These are phyloP conservation scores for Sphaeramia orbicularis DNA, from an alignment of 2,797 vertebrate genomes.

Conservation along the genomic window DNA sequence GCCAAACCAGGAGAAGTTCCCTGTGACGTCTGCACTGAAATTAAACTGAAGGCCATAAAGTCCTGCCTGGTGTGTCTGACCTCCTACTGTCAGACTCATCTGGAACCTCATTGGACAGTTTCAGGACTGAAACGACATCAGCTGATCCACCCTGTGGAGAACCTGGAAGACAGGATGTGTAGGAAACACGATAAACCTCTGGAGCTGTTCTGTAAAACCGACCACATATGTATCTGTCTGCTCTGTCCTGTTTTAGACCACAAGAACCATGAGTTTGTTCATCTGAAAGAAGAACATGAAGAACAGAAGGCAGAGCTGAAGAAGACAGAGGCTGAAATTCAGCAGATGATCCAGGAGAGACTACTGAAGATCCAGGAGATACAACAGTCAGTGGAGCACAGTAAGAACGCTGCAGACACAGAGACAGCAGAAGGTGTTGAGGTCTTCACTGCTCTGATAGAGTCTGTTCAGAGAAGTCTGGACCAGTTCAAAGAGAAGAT, in stretches of 20 bases:
- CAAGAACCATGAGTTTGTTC: no score
- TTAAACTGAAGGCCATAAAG: conserved; percentile 15
- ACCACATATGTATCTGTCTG: conserved; percentile 16
- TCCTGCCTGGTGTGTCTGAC: conserved; percentile 26
- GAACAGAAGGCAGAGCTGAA: neutral
- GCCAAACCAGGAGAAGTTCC: no score
- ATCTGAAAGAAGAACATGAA: neutral
- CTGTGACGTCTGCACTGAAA: no score
- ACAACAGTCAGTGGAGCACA: neutral
- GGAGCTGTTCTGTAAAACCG: no score
- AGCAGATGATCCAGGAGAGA: conserved; percentile 4
- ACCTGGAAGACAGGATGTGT: no score
- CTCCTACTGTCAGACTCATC: conserved; percentile 11
- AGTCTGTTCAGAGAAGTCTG: no score
- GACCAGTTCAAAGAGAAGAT: no score
- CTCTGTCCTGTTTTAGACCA: conserved; percentile 2
- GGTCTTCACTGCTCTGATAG: neutral
- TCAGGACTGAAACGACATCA: neutral
- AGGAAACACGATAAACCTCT: no score
- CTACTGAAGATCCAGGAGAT: neutral
- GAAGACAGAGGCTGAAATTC: no score
- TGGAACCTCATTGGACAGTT: conserved; percentile 4
- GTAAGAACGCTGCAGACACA: neutral
- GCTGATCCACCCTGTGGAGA: no score
- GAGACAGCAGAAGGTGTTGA: neutral